phyloP scores from a whole-genome alignment of 2,797 vertebrate genomes.

The Champsocephalus esox region DNA sequence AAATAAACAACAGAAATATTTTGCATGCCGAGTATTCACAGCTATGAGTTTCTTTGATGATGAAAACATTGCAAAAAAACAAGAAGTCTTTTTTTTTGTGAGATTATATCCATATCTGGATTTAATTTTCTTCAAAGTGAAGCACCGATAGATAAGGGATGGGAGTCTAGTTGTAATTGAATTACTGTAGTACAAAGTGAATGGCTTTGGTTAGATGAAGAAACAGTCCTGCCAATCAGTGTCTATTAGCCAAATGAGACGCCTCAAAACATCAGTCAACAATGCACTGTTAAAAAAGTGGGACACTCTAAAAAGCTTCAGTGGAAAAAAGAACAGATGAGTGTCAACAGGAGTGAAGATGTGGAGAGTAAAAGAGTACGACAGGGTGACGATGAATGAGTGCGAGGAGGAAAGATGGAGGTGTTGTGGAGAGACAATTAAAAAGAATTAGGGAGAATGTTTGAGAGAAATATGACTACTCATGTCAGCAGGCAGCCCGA shows the following conservation, averaged over 20 bases:
- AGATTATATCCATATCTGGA: slow-evolving; percentile 35
- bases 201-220: slow-evolving; percentile 64
- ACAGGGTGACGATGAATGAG: slow-evolving; percentile 36
- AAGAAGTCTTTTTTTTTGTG: slow-evolving; percentile 7
- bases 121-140: slow-evolving; percentile 58
- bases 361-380: slow-evolving; percentile 28
- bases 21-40: slow-evolving; percentile 31
- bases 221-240: slow-evolving; percentile 68
- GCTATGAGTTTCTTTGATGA: slow-evolving; percentile 43
- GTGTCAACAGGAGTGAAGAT: slow-evolving; percentile 32
- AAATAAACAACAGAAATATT: slow-evolving; percentile 24
- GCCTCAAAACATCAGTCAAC: slow-evolving; percentile 74
- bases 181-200: slow-evolving; percentile 59
- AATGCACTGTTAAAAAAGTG: slow-evolving; percentile 52
- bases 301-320: slow-evolving; percentile 35
- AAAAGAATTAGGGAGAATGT: slow-evolving; percentile 83
- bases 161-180: slow-evolving; percentile 58
- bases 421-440: slow-evolving; percentile 52
- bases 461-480: slow-evolving; percentile 84
- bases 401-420: slow-evolving; percentile 48
- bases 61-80: slow-evolving; percentile 53
- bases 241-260: slow-evolving; percentile 50
- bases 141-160: slow-evolving; percentile 48
- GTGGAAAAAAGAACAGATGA: slow-evolving; percentile 49
- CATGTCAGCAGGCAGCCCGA: slow-evolving; percentile 86